Evolutionary conservation across 1,140 invertebrate genomes (phyloP), one percentile per base, ranked within the genome.

Genomic region (Lordiphosa clarofinis): DNA sequence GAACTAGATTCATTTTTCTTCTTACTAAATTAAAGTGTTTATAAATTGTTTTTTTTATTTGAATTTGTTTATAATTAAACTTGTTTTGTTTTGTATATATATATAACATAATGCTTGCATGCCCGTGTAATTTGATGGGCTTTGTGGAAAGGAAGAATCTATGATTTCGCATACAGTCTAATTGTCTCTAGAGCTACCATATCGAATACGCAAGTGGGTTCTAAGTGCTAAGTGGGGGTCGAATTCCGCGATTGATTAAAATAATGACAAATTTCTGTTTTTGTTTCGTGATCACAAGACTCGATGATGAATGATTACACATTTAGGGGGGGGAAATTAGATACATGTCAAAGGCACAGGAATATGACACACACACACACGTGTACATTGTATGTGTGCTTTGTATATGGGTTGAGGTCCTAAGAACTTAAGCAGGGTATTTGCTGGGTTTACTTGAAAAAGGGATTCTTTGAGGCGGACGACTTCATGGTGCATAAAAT

Each of bases 401-500:
- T 37, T 56, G 56, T 31, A 31, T 31, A 43, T 56, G 72, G 65
- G 49, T 39, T 50, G 56, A 71, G 67, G 67, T 61, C 56, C 53
- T 74, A 39, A 38, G 24, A 56, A 70, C 36, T 40, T 13, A 43
- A 19, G 42, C 42, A 67, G 71, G 39, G 44, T 24, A n/a, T 5
- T 31, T 49, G 10, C 3, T 9, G 36, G 19, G 38, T 15, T 47
- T 78, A 89, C 56, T 88, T 84, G 59, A 89, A 89, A 50, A 89
- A 89, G 24, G 88, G 88, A 87, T 89, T 89, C 56, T 86, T 89
- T 5, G 87, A 88, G 21, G 87, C 86, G 24, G 87, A 81, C 4
- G 87, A 87, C 70, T 89, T 89, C 71, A 88, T 89, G 35, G 88
- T 89, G 68, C 88, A 89, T 21, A 89, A 62, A 13, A 82, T 88